These are phyloP conservation scores for Microctenopoma stevenorrisi DNA, from an alignment of 2,797 vertebrate genomes.

Conservation along the genomic window DNA sequence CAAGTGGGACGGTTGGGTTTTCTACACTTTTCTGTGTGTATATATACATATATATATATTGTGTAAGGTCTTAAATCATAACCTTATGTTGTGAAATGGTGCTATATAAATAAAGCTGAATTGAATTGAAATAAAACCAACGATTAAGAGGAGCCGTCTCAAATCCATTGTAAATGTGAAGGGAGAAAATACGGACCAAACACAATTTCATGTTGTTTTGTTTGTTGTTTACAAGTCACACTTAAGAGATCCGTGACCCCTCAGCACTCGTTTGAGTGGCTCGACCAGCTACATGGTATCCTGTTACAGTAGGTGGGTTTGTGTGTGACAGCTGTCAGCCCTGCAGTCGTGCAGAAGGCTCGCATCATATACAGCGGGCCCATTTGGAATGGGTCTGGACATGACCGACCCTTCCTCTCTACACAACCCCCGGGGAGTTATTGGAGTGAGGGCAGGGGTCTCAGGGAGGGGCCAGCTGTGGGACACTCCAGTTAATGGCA, in stretches of 20 bases:
- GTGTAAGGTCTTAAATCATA: too few relatives aligned
- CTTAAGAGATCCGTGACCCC: constrained; percentile 34
- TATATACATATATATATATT: too few relatives aligned
- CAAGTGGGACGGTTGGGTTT: too few relatives aligned
- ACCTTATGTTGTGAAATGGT: too few relatives aligned
- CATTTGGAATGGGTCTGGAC: constrained; percentile 40
- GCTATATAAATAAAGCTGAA: too few relatives aligned
- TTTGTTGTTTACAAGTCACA: constrained; percentile 40
- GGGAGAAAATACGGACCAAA: background rate
- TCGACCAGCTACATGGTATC: constrained; percentile 57
- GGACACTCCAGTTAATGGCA: constrained; percentile 64
- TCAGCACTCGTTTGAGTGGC: constrained; percentile 44
- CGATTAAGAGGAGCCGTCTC: too few relatives aligned
- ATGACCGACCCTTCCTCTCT: constrained; percentile 50
- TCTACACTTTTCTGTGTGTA: too few relatives aligned
- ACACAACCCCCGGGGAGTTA: constrained; percentile 42
- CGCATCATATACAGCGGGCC: constrained; percentile 36
- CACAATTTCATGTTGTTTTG: background rate
- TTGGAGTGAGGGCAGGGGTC: constrained; percentile 36
- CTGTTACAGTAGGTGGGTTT: constrained; percentile 60
- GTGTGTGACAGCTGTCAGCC: constrained; percentile 71
- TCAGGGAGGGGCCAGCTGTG: constrained; percentile 71
- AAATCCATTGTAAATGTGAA: background rate
- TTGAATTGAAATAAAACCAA: too few relatives aligned
- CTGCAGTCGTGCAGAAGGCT: constrained; percentile 44